Percentiles rank a stretch among this genome's conserved stretches.
Conservation (phyloP, 2,113 vertebrate genomes). For the Falcunculus frontatus region DNA sequence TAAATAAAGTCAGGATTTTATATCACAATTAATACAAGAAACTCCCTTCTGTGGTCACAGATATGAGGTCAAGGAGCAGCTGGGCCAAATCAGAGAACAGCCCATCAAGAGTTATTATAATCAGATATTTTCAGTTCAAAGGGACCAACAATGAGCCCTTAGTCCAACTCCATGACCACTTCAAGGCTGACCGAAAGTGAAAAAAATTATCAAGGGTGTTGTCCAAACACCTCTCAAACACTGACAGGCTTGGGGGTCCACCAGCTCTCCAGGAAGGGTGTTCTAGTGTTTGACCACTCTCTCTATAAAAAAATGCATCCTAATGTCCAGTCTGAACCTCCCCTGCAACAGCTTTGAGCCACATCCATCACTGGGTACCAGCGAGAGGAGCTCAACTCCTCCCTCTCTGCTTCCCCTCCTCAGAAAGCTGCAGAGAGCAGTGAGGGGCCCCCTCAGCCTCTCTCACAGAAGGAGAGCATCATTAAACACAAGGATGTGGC, state of each 20-base stretch:
- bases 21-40: not conserved
- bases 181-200: not conserved
- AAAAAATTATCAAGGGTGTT: not conserved
- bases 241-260: not conserved
- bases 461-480: not conserved
- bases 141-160: not conserved
- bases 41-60: not conserved
- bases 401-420: not conserved
- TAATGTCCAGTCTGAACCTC: not conserved
- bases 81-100: not conserved
- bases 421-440: not conserved
- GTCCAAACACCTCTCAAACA: not conserved
- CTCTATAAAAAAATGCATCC: not conserved
- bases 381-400: not conserved
- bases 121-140: not conserved
- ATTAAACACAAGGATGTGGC: not conserved
- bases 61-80: not conserved
- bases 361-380: accelerated
- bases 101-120: not conserved
- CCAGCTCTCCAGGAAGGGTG: not conserved
- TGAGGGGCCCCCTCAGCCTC: not conserved
- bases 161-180: not conserved
- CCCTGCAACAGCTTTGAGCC: not conserved
- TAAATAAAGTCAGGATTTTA: not conserved
- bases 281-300: not conserved